Conservation (phyloP, 2,113 vertebrate genomes). For the Colius striatus region DNA sequence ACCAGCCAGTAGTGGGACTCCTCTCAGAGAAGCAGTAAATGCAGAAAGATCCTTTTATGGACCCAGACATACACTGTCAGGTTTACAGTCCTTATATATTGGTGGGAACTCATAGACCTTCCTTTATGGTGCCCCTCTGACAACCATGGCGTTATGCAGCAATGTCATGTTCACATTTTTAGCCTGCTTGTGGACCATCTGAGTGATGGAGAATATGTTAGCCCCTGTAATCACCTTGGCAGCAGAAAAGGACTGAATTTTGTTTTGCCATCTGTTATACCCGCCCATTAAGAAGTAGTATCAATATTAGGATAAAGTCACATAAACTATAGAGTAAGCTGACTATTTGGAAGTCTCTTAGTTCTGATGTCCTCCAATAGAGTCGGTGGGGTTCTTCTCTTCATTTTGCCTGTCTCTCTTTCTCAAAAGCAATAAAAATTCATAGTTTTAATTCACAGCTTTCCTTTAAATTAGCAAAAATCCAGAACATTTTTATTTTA, state of each 20-base stretch:
- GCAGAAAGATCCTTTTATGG: not conserved
- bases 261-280: not conserved
- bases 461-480: not conserved
- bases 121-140: not conserved
- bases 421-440: not conserved
- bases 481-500: not conserved
- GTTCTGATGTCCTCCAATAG: not conserved
- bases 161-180: not conserved
- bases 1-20: not conserved
- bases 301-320: not conserved
- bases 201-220: not conserved
- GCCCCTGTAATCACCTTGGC: not conserved
- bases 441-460: not conserved
- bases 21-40: not conserved
- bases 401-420: not conserved
- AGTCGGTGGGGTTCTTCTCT: not conserved
- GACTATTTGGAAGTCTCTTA: not conserved
- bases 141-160: not conserved
- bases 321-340: not conserved
- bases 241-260: not conserved
- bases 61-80: not conserved
- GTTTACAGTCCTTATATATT: not conserved
- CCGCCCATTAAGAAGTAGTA: not conserved
- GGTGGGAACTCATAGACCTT: not conserved
- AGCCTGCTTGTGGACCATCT: not conserved